These are phyloP conservation scores for Nephrocerus scutellatus DNA, from an alignment of 2,888 invertebrate species.

Conservation along the genomic window DNA sequence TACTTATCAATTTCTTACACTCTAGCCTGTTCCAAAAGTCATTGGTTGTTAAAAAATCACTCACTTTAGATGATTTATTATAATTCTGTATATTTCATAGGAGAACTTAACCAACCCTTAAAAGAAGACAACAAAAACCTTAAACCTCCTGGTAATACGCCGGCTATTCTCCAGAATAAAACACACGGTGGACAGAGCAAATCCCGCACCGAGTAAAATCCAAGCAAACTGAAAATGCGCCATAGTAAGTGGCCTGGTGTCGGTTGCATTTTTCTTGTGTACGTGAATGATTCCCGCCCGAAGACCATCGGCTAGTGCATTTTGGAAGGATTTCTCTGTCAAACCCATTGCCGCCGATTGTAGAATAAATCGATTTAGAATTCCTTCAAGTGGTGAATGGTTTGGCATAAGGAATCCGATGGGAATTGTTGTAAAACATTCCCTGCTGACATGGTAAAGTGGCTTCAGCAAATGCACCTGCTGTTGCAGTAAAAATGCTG, in stretches of 20 bases:
- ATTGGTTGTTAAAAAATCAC: no score
- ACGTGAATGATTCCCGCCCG: slow-evolving; percentile 21
- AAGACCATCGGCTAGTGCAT: slow-evolving; percentile 21
- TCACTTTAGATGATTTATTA: no score
- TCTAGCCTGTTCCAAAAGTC: no score
- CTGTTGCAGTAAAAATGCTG: slow-evolving; percentile 26
- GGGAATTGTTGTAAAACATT: slow-evolving; percentile 27
- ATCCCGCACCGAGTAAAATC: slow-evolving; percentile 23
- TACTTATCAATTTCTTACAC: no score
- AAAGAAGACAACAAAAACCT: slow-evolving; percentile 19
- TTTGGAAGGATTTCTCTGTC: slow-evolving; percentile 26
- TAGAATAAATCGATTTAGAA: slow-evolving; percentile 28
- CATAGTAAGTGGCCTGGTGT: slow-evolving; percentile 21
- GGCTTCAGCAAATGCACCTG: slow-evolving; percentile 25
- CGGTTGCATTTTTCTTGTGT: slow-evolving; percentile 4
- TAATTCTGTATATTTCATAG: no score
- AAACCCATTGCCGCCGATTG: slow-evolving; percentile 24
- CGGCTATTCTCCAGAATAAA: slow-evolving; percentile 20
- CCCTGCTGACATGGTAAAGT: slow-evolving; percentile 22
- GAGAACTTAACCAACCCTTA: no score
- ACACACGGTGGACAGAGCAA: slow-evolving; percentile 12
- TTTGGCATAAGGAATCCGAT: slow-evolving; percentile 27
- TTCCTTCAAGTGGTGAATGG: slow-evolving; percentile 28
- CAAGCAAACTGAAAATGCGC: slow-evolving; percentile 31
- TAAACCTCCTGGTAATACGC: slow-evolving; percentile 16